Conservation (phyloP, 2,113 vertebrate species). For the Mellivora capensis region DNA sequence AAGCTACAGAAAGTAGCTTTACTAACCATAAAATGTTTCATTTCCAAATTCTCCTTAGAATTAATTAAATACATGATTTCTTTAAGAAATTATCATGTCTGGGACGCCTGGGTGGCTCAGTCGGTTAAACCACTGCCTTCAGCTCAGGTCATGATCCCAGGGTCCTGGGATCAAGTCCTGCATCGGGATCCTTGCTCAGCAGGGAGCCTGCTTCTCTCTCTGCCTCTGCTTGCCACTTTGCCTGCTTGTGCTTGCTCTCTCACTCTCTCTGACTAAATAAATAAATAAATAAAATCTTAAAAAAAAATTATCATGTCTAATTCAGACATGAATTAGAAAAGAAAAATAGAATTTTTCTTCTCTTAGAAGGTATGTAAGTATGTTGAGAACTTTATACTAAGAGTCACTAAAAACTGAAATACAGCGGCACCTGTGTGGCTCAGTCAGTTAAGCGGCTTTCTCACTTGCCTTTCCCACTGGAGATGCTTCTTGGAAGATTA, state of each 20-base stretch:
- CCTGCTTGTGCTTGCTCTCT: too few species aligned
- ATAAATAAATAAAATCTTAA: too few species aligned
- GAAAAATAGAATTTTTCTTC: neutral
- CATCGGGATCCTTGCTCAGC: too few species aligned
- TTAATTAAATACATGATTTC: neutral
- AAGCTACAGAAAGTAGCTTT: neutral
- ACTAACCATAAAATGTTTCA: neutral
- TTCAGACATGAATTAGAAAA: too few species aligned
- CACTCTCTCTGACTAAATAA: too few species aligned
- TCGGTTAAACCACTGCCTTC: too few species aligned
- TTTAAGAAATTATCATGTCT: neutral
- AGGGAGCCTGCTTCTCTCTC: too few species aligned
- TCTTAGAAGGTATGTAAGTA: neutral
- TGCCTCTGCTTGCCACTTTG: too few species aligned
- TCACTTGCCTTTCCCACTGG: neutral
- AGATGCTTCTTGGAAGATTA: neutral
- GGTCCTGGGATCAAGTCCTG: too few species aligned
- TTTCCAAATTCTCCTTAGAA: neutral
- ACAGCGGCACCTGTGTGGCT: neutral
- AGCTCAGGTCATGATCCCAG: too few species aligned
- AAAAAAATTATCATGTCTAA: slow-evolving; percentile 16
- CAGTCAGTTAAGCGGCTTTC: too few species aligned
- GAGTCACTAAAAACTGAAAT: neutral
- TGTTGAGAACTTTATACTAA: neutral
- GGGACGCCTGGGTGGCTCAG: too few species aligned